Percentiles rank a stretch among this genome's conserved stretches.
These are phyloP conservation scores for Sceloporus undulatus DNA, from an alignment of 2,113 vertebrate genomes.

Conservation along the genomic window DNA sequence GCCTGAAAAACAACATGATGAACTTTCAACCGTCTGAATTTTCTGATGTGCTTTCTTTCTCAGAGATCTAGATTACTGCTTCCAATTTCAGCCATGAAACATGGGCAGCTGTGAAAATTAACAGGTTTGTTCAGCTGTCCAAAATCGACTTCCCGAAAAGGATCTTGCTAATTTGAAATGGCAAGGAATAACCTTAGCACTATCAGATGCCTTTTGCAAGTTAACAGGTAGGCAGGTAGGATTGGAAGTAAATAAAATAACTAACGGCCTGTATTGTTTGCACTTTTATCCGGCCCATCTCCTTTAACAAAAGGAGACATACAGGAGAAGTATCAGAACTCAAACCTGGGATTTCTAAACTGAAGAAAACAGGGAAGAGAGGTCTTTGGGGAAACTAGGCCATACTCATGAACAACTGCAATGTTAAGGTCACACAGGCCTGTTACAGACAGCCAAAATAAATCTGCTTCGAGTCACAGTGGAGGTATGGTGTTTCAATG, in stretches of 20 bases:
- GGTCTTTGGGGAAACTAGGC: too few relatives aligned
- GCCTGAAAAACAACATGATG: too few relatives aligned
- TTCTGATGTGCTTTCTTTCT: neutral
- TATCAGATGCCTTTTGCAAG: conserved; percentile 3
- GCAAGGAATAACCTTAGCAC: neutral
- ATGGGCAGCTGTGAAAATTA: neutral
- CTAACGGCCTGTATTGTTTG: neutral
- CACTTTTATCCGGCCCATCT: neutral
- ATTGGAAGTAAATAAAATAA: neutral
- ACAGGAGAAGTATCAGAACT: neutral
- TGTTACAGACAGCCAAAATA: too few relatives aligned
- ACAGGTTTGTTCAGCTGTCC: neutral
- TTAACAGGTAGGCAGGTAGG: neutral
- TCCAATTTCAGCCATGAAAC: neutral
- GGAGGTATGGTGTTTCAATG: too few relatives aligned
- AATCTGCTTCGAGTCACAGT: too few relatives aligned
- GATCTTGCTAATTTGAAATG: neutral
- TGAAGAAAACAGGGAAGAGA: too few relatives aligned
- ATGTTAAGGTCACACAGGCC: too few relatives aligned
- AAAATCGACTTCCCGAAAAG: neutral
- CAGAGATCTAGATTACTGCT: neutral
- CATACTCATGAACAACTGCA: too few relatives aligned
- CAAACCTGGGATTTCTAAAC: neutral
- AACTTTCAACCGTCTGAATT: too few relatives aligned
- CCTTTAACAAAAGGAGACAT: neutral